Conservation (phyloP, 2,797 vertebrate genomes). For the Helarctos malayanus region DNA sequence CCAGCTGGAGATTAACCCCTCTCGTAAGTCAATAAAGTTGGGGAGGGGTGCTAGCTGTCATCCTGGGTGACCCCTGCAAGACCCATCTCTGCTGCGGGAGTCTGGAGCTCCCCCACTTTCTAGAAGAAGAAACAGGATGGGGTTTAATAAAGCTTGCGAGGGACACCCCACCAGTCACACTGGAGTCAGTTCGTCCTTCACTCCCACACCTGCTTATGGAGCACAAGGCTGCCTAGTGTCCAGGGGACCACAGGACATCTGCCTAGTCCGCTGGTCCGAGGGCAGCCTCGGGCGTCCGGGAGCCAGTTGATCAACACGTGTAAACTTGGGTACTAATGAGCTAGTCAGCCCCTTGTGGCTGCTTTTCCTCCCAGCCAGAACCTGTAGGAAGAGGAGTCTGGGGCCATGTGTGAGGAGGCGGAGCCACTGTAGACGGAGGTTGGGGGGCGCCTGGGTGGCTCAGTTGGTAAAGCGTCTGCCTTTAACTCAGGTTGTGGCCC, state of each 20-base stretch:
- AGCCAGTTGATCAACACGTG: neutral
- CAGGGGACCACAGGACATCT: neutral
- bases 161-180: neutral
- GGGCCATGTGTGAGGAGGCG: neutral
- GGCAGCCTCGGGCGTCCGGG: neutral
- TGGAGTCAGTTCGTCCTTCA: neutral
- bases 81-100: neutral
- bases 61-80: neutral
- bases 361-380: neutral
- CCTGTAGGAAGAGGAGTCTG: neutral
- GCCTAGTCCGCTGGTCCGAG: too few species aligned
- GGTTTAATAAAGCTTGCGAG: neutral
- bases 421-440: neutral
- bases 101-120: neutral
- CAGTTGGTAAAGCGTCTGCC: too few species aligned
- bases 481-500: neutral
- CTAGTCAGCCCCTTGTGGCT: neutral
- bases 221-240: too few species aligned
- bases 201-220: neutral
- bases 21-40: neutral
- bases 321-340: neutral
- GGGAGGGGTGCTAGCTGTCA: neutral
- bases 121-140: neutral
- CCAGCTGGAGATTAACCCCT: neutral
- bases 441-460: neutral